phyloP scores from a whole-genome alignment of 2,888 invertebrate species.

The Macaria notata region DNA sequence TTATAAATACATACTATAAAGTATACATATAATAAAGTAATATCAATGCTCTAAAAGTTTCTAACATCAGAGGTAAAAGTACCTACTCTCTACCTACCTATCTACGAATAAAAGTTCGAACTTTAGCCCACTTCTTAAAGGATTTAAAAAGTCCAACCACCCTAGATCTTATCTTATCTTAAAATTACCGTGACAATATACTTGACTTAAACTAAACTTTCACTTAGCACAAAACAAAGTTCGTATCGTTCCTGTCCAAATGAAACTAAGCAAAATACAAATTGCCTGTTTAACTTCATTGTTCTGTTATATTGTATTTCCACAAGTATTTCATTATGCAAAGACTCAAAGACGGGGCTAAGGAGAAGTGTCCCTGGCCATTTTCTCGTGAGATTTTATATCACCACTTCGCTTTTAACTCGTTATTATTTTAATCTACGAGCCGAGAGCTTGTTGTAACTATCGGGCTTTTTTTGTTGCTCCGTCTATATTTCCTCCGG shows the following conservation, averaged over 20 bases:
- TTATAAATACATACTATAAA: too few species aligned
- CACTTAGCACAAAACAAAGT: conserved; percentile 25
- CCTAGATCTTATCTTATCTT: conserved; percentile 10
- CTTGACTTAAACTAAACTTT: conserved; percentile 15
- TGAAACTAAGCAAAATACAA: conserved; percentile 53
- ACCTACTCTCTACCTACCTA: too few species aligned
- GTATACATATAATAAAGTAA: too few species aligned
- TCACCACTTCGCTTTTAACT: conserved; percentile 51
- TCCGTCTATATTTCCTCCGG: too few species aligned
- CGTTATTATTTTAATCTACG: conserved; percentile 52
- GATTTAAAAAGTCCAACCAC: conserved; percentile 5
- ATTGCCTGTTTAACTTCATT: conserved; percentile 52
- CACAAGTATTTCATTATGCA: conserved; percentile 63
- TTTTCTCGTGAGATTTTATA: conserved; percentile 51
- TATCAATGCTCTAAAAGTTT: too few species aligned
- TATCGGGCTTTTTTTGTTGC: conserved; percentile 24
- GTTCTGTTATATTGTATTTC: conserved; percentile 47
- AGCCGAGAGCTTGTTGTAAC: conserved; percentile 9
- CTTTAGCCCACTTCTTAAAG: not conserved
- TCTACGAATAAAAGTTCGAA: too few species aligned
- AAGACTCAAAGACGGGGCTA: conserved; percentile 41
- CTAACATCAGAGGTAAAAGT: too few species aligned
- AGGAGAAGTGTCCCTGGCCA: conserved; percentile 51
- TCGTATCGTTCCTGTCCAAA: conserved; percentile 33
- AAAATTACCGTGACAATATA: conserved; percentile 14